A percentile compares a stretch with the other conserved stretches of the same genome.
Conservation (phyloP, 1,140 invertebrate species). For the Yoshiicerus persimilis region DNA sequence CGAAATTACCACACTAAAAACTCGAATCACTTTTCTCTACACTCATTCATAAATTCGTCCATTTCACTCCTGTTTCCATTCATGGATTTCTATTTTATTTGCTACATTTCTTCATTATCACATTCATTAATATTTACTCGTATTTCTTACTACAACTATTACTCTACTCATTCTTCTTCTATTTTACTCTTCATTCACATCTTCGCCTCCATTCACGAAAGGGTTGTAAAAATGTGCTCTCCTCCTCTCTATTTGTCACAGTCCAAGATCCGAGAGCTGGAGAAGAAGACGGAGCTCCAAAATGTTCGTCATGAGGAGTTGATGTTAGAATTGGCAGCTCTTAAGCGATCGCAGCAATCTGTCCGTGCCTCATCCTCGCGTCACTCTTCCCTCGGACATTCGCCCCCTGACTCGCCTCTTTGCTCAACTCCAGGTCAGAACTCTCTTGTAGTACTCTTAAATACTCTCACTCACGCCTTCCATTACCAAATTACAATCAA, state of each 20-base stretch:
- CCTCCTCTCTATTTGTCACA: slow-evolving; percentile 54
- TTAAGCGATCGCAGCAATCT: slow-evolving; percentile 47
- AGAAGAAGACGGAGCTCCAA: slow-evolving; percentile 73
- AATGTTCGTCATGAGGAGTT: slow-evolving; percentile 82
- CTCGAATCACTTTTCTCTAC: not conserved
- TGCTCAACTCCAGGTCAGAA: slow-evolving; percentile 49
- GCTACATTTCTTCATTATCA: not conserved
- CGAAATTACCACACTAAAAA: not conserved
- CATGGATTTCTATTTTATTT: not conserved
- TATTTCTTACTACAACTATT: not conserved
- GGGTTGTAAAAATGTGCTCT: not conserved
- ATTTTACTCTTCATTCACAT: not conserved
- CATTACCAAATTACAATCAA: not conserved
- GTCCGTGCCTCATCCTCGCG: slow-evolving; percentile 48
- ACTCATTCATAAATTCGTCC: not conserved
- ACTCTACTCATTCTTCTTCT: not conserved
- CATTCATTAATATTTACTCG: not conserved
- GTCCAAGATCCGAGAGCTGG: slow-evolving; percentile 77
- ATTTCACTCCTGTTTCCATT: not conserved
- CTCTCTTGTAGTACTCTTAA: not conserved
- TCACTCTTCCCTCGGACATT: slow-evolving; percentile 47
- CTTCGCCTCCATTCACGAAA: not conserved
- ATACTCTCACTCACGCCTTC: not conserved
- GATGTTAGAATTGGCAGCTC: slow-evolving; percentile 67
- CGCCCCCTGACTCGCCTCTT: slow-evolving; percentile 47